Evolutionary conservation across 1,140 invertebrate genomes (phyloP), one percentile per base, ranked within the genome.

Genomic region (Leptopilina boulardi): DNA sequence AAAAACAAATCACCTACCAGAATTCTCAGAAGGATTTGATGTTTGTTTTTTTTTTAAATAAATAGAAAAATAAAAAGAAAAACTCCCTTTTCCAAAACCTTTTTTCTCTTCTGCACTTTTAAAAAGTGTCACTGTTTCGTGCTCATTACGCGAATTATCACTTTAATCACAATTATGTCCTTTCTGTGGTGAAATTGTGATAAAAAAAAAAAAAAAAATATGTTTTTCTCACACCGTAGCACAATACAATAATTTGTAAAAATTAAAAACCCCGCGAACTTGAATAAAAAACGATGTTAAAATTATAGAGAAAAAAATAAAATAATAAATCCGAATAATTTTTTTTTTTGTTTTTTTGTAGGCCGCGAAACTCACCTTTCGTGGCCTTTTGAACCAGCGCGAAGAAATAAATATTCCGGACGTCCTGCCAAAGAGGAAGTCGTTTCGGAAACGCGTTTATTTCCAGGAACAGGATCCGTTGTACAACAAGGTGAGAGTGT

Each of bases 401-500:
- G 82, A 83, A 83, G 77, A 80, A 78, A 34, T 30, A 66, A 66
- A 34, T 77, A 77, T 74, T 77, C 75, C 78, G 75, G 75, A 76
- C 15, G 74, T 73, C 73, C 76, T 77, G 47, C 44, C 76, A 34
- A 41, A 47, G 51, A 66, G 59, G 59, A 23, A 74, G 80, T 74
- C 71, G 74, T 38, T 74, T 78, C 23, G 70, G 18, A 41, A 78
- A 77, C 76, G 76, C 78, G 73, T 72, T 80, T n/a, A n/a, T n/a
- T 78, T 72, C 73, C 73, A 71, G 59, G 59, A 66, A 34, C 74
- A 78, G 78, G 76, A 78, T 84, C 77, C 76, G 75, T 74, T 76
- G 75, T 75, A 78, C 82, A 77, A 82, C 82, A 80, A 87, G 84
- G 85, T 84, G 84, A 89, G 87, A 89, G 86, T 89, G 86, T 89